phyloP scores from a whole-genome alignment of 2,888 invertebrate genomes.

The Xestia ashworthii region DNA sequence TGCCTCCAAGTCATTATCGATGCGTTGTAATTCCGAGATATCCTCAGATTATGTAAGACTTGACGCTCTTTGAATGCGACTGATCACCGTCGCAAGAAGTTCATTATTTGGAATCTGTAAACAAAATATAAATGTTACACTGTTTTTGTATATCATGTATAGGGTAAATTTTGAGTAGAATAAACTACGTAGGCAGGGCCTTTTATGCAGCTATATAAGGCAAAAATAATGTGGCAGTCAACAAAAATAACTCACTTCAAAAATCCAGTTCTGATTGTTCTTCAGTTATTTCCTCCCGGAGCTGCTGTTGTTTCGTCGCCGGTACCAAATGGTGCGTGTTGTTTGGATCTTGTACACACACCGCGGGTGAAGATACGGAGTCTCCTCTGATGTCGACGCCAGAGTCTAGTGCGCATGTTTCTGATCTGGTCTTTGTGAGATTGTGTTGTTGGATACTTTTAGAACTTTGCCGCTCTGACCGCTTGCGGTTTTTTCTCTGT shows the following conservation, averaged over 20 bases:
- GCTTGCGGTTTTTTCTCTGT: constrained; percentile 32
- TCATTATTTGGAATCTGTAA: not conserved
- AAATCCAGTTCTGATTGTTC: constrained; percentile 35
- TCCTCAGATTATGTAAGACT: too few relatives aligned
- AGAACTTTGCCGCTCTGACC: not conserved
- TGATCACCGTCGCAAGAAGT: too few relatives aligned
- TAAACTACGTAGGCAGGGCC: too few relatives aligned
- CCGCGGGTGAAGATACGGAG: constrained; percentile 1
- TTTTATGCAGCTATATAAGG: too few relatives aligned
- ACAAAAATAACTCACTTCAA: constrained; percentile 25
- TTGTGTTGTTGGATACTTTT: constrained; percentile 24
- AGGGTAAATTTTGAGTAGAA: too few relatives aligned
- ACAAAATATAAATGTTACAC: too few relatives aligned
- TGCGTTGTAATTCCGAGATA: too few relatives aligned
- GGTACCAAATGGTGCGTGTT: constrained; percentile 8
- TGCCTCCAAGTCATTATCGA: too few relatives aligned
- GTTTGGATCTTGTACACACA: not conserved
- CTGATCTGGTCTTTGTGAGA: constrained; percentile 26
- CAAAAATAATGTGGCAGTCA: too few relatives aligned
- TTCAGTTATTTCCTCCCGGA: constrained; percentile 10
- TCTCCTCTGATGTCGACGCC: constrained; percentile 34
- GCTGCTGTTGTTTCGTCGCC: constrained; percentile 7
- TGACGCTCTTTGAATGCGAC: too few relatives aligned
- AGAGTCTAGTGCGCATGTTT: constrained; percentile 34
- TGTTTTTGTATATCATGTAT: too few relatives aligned